These are phyloP conservation scores for Drosophila hamatofila DNA, from an alignment of 2,888 invertebrate species.

Conservation along the genomic window DNA sequence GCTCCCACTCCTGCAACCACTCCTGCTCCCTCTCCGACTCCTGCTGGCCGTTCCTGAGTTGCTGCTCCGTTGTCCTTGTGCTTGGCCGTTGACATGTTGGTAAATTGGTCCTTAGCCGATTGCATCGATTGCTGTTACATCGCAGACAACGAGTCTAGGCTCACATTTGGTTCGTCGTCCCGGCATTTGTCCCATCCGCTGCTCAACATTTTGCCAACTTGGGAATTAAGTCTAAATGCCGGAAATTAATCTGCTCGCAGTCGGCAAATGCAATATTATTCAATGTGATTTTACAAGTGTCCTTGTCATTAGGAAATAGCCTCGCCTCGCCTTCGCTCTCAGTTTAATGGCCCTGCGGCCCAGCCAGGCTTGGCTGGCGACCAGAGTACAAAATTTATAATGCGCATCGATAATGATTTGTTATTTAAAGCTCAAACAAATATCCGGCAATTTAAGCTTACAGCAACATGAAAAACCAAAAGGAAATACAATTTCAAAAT, in stretches of 20 bases:
- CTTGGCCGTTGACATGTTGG: conserved; percentile 73
- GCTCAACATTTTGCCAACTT: conserved; percentile 26
- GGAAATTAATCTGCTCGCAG: conserved; percentile 76
- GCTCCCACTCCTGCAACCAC: not conserved
- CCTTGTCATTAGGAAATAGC: conserved; percentile 75
- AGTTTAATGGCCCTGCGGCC: conserved; percentile 34
- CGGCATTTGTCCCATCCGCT: conserved; percentile 19
- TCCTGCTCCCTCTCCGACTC: not conserved
- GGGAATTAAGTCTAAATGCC: conserved; percentile 76
- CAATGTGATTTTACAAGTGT: conserved; percentile 78
- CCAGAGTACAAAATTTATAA: conserved; percentile 57
- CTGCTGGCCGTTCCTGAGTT: conserved; percentile 5
- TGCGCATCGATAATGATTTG: conserved; percentile 79
- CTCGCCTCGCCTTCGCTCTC: conserved; percentile 20
- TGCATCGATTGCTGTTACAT: conserved; percentile 63
- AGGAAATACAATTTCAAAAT: conserved; percentile 23
- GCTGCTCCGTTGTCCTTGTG: conserved; percentile 39
- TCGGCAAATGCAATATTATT: conserved; percentile 71
- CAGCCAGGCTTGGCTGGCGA: conserved; percentile 1
- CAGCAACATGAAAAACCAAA: conserved; percentile 12
- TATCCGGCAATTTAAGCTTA: conserved; percentile 64
- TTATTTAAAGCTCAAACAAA: conserved; percentile 73
- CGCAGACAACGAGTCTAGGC: conserved; percentile 31
- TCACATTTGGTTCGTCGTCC: conserved; percentile 30
- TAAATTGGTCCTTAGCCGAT: conserved; percentile 77